Percentiles rank a stretch among this genome's conserved stretches.
Conservation (phyloP, 1,140 invertebrate species). For the Chlorops oryzae region DNA sequence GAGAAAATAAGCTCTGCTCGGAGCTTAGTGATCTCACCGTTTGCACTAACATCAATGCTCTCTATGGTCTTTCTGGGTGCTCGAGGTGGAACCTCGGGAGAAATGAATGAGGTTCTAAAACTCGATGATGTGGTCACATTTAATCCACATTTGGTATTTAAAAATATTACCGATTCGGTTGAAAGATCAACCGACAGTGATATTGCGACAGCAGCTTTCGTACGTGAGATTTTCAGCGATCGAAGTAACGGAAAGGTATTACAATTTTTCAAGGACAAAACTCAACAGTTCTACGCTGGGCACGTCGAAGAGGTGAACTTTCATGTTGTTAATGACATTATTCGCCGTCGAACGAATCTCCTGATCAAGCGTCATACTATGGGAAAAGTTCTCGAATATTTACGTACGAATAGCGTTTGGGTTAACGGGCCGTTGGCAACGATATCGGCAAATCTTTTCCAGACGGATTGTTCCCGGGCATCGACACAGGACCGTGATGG, state of each 20-base stretch:
- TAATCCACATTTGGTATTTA: constrained; percentile 77
- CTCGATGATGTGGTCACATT: constrained; percentile 82
- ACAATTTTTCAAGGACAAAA: constrained; percentile 78
- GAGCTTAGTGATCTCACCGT: constrained; percentile 77
- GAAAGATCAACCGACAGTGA: constrained; percentile 58
- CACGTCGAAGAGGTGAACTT: constrained; percentile 78
- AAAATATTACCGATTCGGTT: constrained; percentile 74
- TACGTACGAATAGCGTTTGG: constrained; percentile 63
- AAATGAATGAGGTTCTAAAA: constrained; percentile 81
- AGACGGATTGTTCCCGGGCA: constrained; percentile 67
- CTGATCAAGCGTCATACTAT: constrained; percentile 70
- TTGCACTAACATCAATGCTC: constrained; percentile 73
- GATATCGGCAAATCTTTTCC: constrained; percentile 71
- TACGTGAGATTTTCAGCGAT: constrained; percentile 72
- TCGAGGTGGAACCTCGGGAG: constrained; percentile 75
- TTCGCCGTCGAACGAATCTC: constrained; percentile 69
- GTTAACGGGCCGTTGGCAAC: constrained; percentile 69
- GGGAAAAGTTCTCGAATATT: constrained; percentile 67
- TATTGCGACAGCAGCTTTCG: constrained; percentile 67
- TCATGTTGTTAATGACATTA: constrained; percentile 68
- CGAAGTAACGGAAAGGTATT: constrained; percentile 68
- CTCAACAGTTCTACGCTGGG: constrained; percentile 76
- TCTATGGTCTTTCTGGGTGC: constrained; percentile 86
- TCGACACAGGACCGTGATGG: constrained; percentile 69
- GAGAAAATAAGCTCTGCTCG: constrained; percentile 64